A percentile compares a stretch with the other conserved stretches of the same genome.
These are phyloP conservation scores for Hemitrygon akajei DNA, from an alignment of 2,797 vertebrate species.

Conservation along the genomic window DNA sequence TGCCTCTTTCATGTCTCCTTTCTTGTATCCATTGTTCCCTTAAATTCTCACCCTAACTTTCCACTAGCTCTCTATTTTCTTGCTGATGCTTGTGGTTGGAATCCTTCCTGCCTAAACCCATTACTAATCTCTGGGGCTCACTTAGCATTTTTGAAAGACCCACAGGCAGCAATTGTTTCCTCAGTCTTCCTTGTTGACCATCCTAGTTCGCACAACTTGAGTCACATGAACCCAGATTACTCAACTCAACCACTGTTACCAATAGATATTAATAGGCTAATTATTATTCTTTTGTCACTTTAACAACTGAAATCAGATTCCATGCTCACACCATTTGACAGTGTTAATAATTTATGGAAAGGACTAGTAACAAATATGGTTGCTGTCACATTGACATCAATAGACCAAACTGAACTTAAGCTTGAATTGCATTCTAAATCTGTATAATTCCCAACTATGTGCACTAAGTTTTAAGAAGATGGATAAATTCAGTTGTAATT, in stretches of 20 bases:
- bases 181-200: neutral
- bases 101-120: neutral
- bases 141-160: neutral
- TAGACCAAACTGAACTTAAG: neutral
- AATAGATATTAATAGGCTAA: neutral
- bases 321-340: neutral
- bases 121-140: neutral
- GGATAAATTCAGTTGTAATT: neutral
- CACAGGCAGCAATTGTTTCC: neutral
- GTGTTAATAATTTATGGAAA: neutral
- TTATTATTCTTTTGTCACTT: neutral
- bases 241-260: neutral
- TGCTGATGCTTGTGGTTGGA: neutral
- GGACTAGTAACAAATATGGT: neutral
- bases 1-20: neutral
- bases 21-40: neutral
- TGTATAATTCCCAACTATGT: neutral
- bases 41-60: neutral
- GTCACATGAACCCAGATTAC: neutral
- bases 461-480: neutral
- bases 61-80: neutral
- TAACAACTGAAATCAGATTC: neutral
- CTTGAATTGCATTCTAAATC: neutral
- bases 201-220: neutral
- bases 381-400: neutral